Conservation (phyloP, 53 echinoderm and acorn worm genomes). For the Echinarachnius parma region DNA sequence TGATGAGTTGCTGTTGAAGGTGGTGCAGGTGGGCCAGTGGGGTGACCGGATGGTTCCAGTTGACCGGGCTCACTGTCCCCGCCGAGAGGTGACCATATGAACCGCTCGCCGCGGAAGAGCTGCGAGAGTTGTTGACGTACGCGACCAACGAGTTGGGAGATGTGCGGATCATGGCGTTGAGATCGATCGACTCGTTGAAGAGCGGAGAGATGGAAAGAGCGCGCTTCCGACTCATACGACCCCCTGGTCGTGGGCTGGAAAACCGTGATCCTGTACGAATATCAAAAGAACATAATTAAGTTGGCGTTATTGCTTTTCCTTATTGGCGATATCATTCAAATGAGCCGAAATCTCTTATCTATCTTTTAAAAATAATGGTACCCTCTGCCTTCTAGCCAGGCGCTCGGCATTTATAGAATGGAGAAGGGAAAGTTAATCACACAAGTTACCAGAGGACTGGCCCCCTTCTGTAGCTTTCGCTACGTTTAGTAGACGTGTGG, state of each 20-base stretch:
- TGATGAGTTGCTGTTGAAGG: slow-evolving; percentile 87
- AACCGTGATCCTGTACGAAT: slow-evolving; percentile 71
- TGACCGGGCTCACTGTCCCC: slow-evolving; percentile 80
- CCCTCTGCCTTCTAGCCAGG: too few relatives aligned
- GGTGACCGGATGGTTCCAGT: slow-evolving; percentile 76
- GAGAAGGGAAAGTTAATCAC: too few relatives aligned
- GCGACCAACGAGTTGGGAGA: slow-evolving; percentile 99
- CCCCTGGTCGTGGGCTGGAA: slow-evolving; percentile 82
- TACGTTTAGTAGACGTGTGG: too few relatives aligned
- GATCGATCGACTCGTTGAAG: slow-evolving; percentile 80
- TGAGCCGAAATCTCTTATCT: too few relatives aligned
- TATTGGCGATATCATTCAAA: too few relatives aligned
- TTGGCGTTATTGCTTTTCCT: too few relatives aligned
- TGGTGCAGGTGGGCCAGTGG: slow-evolving; percentile 98
- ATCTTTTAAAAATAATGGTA: too few relatives aligned
- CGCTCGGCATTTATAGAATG: too few relatives aligned
- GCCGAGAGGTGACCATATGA: slow-evolving; percentile 94
- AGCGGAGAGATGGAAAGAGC: slow-evolving; percentile 95
- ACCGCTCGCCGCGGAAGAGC: slow-evolving; percentile 94
- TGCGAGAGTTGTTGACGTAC: slow-evolving; percentile 94
- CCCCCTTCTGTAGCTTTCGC: too few relatives aligned
- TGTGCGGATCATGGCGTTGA: slow-evolving; percentile 94
- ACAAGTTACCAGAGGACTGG: too few relatives aligned
- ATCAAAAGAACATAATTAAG: too few relatives aligned
- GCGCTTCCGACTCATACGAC: slow-evolving; percentile 82